phyloP scores from a whole-genome alignment of 2,888 invertebrate species.

The Diadromus collaris region DNA sequence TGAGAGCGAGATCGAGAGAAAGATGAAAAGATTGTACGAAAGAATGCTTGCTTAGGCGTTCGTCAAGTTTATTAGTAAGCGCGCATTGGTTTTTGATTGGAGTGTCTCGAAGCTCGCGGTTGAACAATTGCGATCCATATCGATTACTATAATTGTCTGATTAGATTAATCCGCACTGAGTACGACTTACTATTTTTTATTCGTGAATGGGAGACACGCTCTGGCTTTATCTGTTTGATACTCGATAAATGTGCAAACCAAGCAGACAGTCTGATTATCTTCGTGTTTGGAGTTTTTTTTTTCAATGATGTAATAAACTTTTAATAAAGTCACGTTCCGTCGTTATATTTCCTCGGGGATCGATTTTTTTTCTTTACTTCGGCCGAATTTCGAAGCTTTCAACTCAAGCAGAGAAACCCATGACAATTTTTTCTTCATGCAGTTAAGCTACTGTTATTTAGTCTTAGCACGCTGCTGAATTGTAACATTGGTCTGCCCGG shows the following conservation, averaged over 20 bases:
- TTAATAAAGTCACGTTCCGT: conserved; percentile 64
- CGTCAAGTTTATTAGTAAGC: conserved; percentile 27
- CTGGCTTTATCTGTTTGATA: conserved; percentile 34
- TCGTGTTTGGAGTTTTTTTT: conserved; percentile 62
- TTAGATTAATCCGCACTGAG: conserved; percentile 44
- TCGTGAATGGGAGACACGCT: conserved; percentile 10
- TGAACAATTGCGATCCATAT: conserved; percentile 17
- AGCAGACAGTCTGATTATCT: conserved; percentile 62
- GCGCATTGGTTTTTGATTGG: conserved; percentile 12
- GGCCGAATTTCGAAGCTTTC: not conserved
- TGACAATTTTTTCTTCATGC: conserved; percentile 12
- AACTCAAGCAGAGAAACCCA: conserved; percentile 6
- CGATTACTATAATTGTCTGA: conserved; percentile 44
- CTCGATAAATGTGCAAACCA: conserved; percentile 9
- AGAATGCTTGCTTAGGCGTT: conserved; percentile 47
- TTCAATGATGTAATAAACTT: conserved; percentile 68
- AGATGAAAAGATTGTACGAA: conserved; percentile 30
- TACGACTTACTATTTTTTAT: conserved; percentile 41
- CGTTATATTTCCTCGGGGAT: conserved; percentile 19
- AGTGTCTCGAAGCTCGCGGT: not conserved
- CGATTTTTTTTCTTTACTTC: conserved; percentile 25
- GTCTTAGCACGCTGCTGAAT: conserved; percentile 34
- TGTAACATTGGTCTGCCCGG: conserved; percentile 26
- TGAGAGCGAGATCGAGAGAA: conserved; percentile 33
- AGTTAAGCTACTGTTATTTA: conserved; percentile 24